phyloP scores from a whole-genome alignment of 2,888 invertebrate genomes.

The Amphipyra berbera region DNA sequence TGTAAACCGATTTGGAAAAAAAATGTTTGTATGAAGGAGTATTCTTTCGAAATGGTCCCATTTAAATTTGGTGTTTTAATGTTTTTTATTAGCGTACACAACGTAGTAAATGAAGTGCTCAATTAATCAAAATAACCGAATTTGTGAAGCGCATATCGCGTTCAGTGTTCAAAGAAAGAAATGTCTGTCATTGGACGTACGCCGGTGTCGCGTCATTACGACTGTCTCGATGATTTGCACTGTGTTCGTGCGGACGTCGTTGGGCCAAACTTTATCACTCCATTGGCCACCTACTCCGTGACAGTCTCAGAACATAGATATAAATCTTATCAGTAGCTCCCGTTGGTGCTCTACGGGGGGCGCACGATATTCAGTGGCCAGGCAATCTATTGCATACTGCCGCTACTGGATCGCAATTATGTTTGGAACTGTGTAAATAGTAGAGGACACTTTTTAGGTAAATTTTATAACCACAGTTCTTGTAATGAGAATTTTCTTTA shows the following conservation, averaged over 20 bases:
- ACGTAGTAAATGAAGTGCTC: too few relatives aligned
- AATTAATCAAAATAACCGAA: too few relatives aligned
- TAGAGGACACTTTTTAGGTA: neutral
- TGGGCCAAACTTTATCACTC: conserved; percentile 3
- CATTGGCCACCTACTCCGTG: conserved; percentile 3
- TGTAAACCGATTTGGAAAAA: too few relatives aligned
- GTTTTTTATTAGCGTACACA: too few relatives aligned
- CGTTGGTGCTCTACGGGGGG: conserved; percentile 56
- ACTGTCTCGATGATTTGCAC: neutral
- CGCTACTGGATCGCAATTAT: conserved; percentile 48
- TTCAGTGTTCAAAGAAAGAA: too few relatives aligned
- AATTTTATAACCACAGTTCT: neutral
- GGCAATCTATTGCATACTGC: conserved; percentile 43
- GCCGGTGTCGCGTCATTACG: too few relatives aligned
- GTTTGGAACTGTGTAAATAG: neutral
- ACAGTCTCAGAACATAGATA: conserved; percentile 25
- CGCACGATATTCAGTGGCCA: conserved; percentile 32
- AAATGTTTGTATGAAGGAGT: too few relatives aligned
- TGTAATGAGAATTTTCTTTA: too few relatives aligned
- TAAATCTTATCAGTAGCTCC: conserved; percentile 53
- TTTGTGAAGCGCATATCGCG: too few relatives aligned
- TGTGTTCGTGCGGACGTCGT: neutral
- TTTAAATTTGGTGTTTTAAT: too few relatives aligned
- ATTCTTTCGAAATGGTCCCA: too few relatives aligned
- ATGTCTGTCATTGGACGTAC: too few relatives aligned